A percentile compares a stretch with the other conserved stretches of the same genome.
Evolutionary conservation across 1,140 invertebrate species (phyloP).

Genomic region (Cryptotermes secundus): DNA sequence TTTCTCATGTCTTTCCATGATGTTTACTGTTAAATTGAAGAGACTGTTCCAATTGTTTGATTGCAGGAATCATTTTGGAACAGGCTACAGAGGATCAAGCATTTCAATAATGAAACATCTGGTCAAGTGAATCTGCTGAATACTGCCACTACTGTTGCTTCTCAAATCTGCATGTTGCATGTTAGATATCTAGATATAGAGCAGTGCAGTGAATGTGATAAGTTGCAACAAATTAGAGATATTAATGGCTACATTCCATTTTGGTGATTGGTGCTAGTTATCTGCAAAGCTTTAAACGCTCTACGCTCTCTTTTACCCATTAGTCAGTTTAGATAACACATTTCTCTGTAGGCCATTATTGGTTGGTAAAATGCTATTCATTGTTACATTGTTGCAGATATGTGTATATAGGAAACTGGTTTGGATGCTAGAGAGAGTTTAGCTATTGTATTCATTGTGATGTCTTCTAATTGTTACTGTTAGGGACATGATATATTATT

Average conservation of each 20-base stretch:
- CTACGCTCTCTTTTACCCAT: background rate
- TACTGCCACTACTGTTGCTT: background rate
- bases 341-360: background rate
- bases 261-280: background rate
- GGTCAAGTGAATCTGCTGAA: constrained; percentile 28
- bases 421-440: background rate
- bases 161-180: background rate
- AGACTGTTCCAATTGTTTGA: background rate
- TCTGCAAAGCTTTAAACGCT: background rate
- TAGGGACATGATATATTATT: too few relatives aligned
- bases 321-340: background rate
- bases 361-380: background rate
- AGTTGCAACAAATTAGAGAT: background rate
- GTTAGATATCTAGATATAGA: too few relatives aligned
- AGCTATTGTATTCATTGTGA: background rate
- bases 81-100: constrained; percentile 29
- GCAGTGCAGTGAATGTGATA: too few relatives aligned
- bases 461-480: background rate
- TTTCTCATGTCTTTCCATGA: background rate
- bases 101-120: constrained; percentile 33
- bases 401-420: background rate
- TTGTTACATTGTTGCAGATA: background rate
- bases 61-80: constrained; percentile 34
- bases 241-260: background rate
- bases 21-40: background rate